Evolutionary conservation across 2,113 vertebrate species (phyloP).

Genomic region (Chlamydotis undulata): DNA sequence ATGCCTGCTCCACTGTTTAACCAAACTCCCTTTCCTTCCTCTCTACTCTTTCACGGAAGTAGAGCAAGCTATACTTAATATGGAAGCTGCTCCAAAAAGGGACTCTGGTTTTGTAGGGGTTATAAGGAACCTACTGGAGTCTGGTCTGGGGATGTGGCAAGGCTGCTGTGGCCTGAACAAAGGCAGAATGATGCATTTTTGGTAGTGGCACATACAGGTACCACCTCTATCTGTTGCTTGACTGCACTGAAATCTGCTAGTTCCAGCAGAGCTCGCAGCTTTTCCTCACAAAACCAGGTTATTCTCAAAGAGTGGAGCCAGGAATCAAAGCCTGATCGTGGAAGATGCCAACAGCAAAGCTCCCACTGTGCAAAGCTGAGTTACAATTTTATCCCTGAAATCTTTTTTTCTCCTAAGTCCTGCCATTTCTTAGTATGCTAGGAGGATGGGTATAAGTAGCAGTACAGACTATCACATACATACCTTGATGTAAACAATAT

Average conservation of each 20-base stretch:
- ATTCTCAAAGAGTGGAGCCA: background rate
- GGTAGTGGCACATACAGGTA: background rate
- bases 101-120: background rate
- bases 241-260: background rate
- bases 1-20: background rate
- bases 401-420: background rate
- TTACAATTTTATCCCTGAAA: background rate
- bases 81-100: background rate
- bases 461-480: background rate
- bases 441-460: background rate
- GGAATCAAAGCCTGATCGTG: background rate
- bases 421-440: background rate
- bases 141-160: background rate
- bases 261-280: background rate
- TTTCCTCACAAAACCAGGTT: background rate
- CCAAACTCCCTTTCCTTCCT: background rate
- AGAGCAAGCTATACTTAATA: background rate
- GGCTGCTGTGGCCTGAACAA: background rate
- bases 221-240: background rate
- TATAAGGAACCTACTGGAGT: background rate
- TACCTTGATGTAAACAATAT: background rate
- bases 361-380: background rate
- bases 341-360: background rate
- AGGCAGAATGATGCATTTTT: background rate
- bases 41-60: background rate